These are phyloP conservation scores for Hydractinia symbiolongicarpus DNA, from an alignment of 30 jellyfish, hydroid and myxozoan species.

Conservation along the genomic window DNA sequence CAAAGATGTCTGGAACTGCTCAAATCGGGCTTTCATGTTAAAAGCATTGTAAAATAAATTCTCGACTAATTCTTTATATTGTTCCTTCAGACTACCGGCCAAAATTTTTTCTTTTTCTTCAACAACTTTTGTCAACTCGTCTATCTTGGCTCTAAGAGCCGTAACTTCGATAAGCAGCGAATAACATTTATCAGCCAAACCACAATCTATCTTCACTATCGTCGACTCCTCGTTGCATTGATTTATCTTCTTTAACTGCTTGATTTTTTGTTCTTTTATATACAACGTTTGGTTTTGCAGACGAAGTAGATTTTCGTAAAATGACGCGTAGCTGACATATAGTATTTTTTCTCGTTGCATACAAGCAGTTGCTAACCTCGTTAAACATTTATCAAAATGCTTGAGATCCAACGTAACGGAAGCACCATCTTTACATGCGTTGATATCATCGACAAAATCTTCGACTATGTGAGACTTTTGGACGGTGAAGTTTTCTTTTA, in stretches of 20 bases:
- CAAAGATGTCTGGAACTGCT: constrained; percentile 57
- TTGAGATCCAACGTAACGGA: constrained; percentile 7
- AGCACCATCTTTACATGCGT: neutral
- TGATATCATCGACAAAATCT: constrained; percentile 38
- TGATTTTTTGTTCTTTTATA: constrained; percentile 69
- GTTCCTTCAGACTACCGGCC: constrained; percentile 35
- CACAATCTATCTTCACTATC: constrained; percentile 62
- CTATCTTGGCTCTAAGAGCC: constrained; percentile 46
- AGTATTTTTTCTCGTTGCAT: constrained; percentile 41
- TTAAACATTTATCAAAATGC: constrained; percentile 48
- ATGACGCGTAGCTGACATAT: constrained; percentile 54
- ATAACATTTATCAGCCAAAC: constrained; percentile 67
- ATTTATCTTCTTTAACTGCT: constrained; percentile 32
- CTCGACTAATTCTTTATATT: constrained; percentile 39
- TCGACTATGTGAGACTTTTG: constrained; percentile 59
- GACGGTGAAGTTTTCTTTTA: constrained; percentile 51
- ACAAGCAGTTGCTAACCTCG: constrained; percentile 41
- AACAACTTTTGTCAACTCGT: constrained; percentile 24
- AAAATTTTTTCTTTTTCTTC: constrained; percentile 28
- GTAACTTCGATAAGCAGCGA: constrained; percentile 48
- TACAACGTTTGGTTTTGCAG: constrained; percentile 55
- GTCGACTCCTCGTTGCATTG: constrained; percentile 16
- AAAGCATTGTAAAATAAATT: constrained; percentile 63
- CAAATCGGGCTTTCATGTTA: constrained; percentile 57
- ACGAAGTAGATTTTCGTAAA: constrained; percentile 56